These are phyloP conservation scores for Orthonychiurus folsomi DNA, from an alignment of 2,888 invertebrate genomes.

Conservation along the genomic window DNA sequence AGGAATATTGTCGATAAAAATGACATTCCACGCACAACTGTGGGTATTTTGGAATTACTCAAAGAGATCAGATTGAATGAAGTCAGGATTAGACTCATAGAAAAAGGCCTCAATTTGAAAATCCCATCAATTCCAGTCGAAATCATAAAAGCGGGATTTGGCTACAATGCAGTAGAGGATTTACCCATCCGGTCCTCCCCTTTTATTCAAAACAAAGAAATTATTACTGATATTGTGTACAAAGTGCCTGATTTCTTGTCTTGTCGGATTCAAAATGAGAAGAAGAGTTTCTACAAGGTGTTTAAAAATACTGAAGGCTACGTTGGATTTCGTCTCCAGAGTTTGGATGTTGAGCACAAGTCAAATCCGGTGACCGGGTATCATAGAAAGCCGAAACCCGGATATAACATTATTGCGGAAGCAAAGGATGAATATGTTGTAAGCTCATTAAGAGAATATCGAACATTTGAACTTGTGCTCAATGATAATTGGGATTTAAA, in stretches of 20 bases:
- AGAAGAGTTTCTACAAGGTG: slow-evolving; percentile 3
- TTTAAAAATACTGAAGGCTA: slow-evolving; percentile 8
- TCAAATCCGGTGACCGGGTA: background rate
- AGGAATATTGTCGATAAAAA: slow-evolving; percentile 9
- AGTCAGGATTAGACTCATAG: slow-evolving; percentile 11
- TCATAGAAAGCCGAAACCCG: slow-evolving; percentile 10
- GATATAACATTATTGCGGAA: background rate
- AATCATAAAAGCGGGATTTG: slow-evolving; percentile 11
- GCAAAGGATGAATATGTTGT: background rate
- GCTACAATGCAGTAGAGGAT: slow-evolving; percentile 20
- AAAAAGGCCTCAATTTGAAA: slow-evolving; percentile 16
- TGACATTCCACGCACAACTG: slow-evolving; percentile 18
- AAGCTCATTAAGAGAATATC: slow-evolving; percentile 11
- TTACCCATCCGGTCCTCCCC: slow-evolving; percentile 9
- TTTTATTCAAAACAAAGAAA: slow-evolving; percentile 7
- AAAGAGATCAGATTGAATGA: slow-evolving; percentile 13
- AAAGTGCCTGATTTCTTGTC: slow-evolving; percentile 14
- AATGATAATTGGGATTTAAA: slow-evolving; percentile 11
- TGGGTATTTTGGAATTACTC: slow-evolving; percentile 17
- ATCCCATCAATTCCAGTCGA: slow-evolving; percentile 15
- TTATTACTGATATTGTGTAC: slow-evolving; percentile 17
- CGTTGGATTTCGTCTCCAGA: background rate
- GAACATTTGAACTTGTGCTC: slow-evolving; percentile 13
- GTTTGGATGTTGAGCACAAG: slow-evolving; percentile 6
- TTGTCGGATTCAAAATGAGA: background rate